Base-by-base conservation (phyloP, 2,888 invertebrate genomes). In the Lumbricus terrestris region DNA sequence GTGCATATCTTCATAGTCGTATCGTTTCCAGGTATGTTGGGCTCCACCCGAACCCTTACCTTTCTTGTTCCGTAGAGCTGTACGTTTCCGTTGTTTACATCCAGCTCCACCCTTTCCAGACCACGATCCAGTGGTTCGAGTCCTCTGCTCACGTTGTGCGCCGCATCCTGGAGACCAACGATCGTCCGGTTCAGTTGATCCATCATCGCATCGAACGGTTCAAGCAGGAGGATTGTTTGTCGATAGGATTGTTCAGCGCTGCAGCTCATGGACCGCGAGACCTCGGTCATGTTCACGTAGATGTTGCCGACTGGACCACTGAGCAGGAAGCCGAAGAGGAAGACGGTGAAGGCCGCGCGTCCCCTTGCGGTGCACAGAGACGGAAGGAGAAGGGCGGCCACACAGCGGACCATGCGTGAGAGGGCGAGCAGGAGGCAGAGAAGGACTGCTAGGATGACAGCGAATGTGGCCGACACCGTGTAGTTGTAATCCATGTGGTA, bases 191-290 rank as follows among this genome's bases (percentile, higher is more conserved):
- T 92, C 38, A 93, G 91, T 40, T 92, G 92, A 5, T 40, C 38
- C 92, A 93, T 92, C 92, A 92, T 92, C 85, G 90, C 90, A 89
- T 93, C 92, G 47, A 92, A 93, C n/a, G 92, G 92, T 54, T 91
- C 88, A 34, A 92, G 91, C 83, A 92, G 91, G 23, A 92, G 82
- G 90, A 91, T 90, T 88, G 90, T 92, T 91, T 92, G 92, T 88
- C 91, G 92, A 92, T 91, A 92, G 33, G 91, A 82, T 90, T 92
- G 92, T 90, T 92, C 92, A 33, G 92, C 91, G 88, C 90, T 90
- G 88, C 92, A 92, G 37, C 88, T 88, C 92, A 92, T 91, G 82
- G 92, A 91, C 42, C 90, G 82, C n/a, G 92, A 92, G 83, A 92
- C 91, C 89, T 92, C 92, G 3, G 38, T 89, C 90, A 93, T 91